phyloP scores from a whole-genome alignment of 2,113 vertebrate genomes.

The Labeo rohita region DNA sequence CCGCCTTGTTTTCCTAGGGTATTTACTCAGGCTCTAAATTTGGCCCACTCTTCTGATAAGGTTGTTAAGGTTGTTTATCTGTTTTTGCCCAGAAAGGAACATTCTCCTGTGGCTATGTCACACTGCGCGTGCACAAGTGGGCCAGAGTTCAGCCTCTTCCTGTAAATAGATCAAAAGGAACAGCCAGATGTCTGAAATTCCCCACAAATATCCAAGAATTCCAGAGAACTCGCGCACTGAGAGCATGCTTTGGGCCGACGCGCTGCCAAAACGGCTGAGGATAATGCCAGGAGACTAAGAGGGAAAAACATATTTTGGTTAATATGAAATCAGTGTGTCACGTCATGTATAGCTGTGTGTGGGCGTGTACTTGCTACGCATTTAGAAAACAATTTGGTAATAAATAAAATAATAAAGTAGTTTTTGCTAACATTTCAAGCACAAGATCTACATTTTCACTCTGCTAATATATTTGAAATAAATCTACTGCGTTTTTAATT shows the following conservation, averaged over 20 bases:
- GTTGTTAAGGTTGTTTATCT: constrained; percentile 62
- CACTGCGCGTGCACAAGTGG: constrained; percentile 45
- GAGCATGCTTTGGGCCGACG: not conserved
- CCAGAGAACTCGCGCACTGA: constrained; percentile 29
- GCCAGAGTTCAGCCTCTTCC: constrained; percentile 62
- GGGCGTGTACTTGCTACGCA: not conserved
- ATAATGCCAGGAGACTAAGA: not conserved
- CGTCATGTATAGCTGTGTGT: constrained; percentile 21
- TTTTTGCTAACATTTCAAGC: no score
- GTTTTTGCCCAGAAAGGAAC: constrained; percentile 54
- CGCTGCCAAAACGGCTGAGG: not conserved
- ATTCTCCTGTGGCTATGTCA: constrained; percentile 48
- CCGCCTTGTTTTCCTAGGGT: not conserved
- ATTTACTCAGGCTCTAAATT: constrained; percentile 58
- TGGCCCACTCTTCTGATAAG: constrained; percentile 51
- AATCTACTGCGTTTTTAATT: no score
- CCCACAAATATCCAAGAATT: constrained; percentile 41
- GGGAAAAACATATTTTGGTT: not conserved
- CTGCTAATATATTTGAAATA: no score
- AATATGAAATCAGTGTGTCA: not conserved
- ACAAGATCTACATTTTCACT: no score
- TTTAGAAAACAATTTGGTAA: not conserved
- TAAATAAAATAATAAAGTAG: no score
- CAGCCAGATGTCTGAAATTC: constrained; percentile 72
- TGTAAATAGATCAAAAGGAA: constrained; percentile 63